phyloP scores from a whole-genome alignment of 2,888 invertebrate species.

The Calliopum simillimum region DNA sequence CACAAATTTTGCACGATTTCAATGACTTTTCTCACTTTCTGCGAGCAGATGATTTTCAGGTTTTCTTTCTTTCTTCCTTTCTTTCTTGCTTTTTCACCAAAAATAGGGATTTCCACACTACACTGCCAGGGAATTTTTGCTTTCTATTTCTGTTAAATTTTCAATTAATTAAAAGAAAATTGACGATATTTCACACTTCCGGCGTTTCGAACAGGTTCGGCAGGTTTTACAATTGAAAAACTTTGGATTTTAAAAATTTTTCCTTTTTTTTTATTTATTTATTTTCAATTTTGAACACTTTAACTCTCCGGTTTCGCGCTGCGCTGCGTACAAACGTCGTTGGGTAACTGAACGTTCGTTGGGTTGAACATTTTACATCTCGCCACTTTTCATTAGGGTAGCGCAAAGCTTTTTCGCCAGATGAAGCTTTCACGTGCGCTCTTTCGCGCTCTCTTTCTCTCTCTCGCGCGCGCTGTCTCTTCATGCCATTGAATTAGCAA shows the following conservation, averaged over 20 bases:
- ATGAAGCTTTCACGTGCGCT: not conserved
- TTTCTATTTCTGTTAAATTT: too few species aligned
- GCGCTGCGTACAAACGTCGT: constrained; percentile 56
- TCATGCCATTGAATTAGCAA: constrained; percentile 13
- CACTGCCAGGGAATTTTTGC: too few species aligned
- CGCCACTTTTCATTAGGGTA: constrained; percentile 10
- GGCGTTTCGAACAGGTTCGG: too few species aligned
- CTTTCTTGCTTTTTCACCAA: too few species aligned
- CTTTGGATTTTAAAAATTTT: not conserved
- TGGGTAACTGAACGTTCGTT: constrained; percentile 55
- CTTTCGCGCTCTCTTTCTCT: too few species aligned
- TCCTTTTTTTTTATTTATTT: not conserved
- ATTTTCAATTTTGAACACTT: not conserved
- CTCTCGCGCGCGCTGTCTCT: not conserved
- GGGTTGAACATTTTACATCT: constrained; percentile 29
- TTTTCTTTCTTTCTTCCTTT: too few species aligned
- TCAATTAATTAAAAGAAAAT: not conserved
- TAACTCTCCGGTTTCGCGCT: constrained; percentile 35
- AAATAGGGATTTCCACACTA: too few species aligned
- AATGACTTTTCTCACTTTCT: not conserved
- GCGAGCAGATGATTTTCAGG: too few species aligned
- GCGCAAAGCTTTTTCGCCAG: not conserved
- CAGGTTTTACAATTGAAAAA: not conserved
- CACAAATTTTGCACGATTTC: constrained; percentile 1
- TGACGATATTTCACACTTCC: not conserved